Base-by-base conservation (phyloP, 1,140 invertebrate genomes). In the Drosophila setifemur region DNA sequence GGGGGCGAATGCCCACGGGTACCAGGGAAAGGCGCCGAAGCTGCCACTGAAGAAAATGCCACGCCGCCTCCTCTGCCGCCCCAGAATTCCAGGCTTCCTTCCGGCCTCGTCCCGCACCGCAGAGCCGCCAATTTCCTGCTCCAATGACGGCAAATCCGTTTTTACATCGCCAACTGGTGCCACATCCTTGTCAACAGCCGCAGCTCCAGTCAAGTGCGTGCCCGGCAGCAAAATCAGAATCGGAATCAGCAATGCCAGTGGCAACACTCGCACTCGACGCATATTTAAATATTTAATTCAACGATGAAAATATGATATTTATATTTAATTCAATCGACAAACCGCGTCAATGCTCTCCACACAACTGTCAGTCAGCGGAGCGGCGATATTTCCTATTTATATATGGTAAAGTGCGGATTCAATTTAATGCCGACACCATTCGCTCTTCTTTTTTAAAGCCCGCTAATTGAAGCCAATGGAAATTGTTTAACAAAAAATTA, bases 61-160 rank as follows among this genome's bases (percentile, higher is more conserved):
- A 43, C 79, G 81, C 33, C 77, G 73, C 4, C 14, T 43, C n/a
- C 29, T 58, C 37, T 37, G 49, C 18, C 37, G 31, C 14, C 5
- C 45, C 40, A 16, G 28, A 39, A 28, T 21, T 63, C 19, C n/a
- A n/a, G n/a, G 29, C 29, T 37, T 25, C 6, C 42, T 28, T 40
- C 21, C 16, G 7, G 23, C 9, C 11, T 5, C 39, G 9, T 11
- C 18, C 37, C 21, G 12, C 39, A 55, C 55, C 70, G 48, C 44
- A 61, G 67, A 74, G 79, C 81, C 81, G 74, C 74, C 79, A 83
- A 83, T 83, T 83, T 83, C 79, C 79, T 85, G 79, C 81, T 83
- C 52, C 60, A 83, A 86, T 83, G 79, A 86, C 79, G 74, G 79
- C 55, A 83, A 67, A 83, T 83, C 79, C 79, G 79, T 72, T 83